Conservation (phyloP, 2,888 invertebrate genomes). For the Podabrus alpinus region DNA sequence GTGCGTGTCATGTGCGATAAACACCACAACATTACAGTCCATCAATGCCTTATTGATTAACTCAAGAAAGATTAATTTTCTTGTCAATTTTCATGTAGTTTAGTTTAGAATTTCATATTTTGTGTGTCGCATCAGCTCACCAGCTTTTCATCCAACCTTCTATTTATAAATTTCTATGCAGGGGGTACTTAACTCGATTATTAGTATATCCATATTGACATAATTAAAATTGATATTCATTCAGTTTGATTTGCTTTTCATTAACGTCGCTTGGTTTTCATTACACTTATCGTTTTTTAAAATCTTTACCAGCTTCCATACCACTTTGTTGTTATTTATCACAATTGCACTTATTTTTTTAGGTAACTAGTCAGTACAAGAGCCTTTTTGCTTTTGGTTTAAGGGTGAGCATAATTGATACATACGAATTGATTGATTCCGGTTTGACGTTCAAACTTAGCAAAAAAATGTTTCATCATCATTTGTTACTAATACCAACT, state of each 20-base stretch:
- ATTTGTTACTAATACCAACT: background rate
- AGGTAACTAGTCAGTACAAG: no score
- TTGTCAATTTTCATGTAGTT: background rate
- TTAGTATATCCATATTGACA: background rate
- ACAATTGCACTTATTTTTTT: no score
- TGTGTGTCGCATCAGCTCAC: background rate
- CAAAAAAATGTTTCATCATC: background rate
- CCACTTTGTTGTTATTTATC: background rate
- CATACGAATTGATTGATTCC: no score
- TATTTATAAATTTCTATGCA: background rate
- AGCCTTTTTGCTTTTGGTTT: no score
- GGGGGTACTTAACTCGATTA: background rate
- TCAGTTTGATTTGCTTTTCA: background rate
- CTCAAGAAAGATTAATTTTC: constrained; percentile 13
- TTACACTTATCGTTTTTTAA: background rate
- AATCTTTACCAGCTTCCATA: background rate
- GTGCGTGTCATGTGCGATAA: constrained; percentile 26
- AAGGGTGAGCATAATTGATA: no score
- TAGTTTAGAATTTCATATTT: background rate
- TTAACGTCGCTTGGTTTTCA: background rate
- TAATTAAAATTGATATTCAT: background rate
- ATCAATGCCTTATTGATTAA: constrained; percentile 23
- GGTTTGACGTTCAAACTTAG: no score
- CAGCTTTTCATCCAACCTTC: background rate
- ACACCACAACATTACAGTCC: constrained; percentile 23